A percentile compares a stretch with the other conserved stretches of the same genome.
phyloP scores from a whole-genome alignment of 2,797 vertebrate genomes.

The Malurus leucopterus region DNA sequence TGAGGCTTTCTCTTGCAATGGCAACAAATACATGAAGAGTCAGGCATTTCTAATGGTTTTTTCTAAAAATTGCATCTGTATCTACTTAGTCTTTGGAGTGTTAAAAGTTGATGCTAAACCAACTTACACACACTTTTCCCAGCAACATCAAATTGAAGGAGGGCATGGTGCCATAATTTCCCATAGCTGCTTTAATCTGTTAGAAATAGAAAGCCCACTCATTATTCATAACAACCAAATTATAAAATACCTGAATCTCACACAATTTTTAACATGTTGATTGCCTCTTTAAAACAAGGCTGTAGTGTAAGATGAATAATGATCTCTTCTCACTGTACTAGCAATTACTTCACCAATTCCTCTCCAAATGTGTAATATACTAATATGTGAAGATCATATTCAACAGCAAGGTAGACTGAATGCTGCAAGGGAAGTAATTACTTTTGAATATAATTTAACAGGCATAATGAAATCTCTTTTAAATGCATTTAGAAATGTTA shows the following conservation, averaged over 20 bases:
- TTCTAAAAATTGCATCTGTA: slow-evolving; percentile 12
- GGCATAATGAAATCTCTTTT: slow-evolving; percentile 12
- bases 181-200: neutral
- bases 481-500: slow-evolving; percentile 4
- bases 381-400: slow-evolving; percentile 15
- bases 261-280: neutral
- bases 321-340: neutral
- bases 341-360: neutral
- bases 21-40: neutral
- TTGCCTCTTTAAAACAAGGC: neutral
- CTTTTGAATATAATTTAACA: slow-evolving; percentile 13
- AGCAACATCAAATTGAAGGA: neutral
- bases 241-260: neutral
- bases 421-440: slow-evolving; percentile 40
- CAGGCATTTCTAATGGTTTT: neutral
- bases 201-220: neutral
- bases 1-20: neutral
- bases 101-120: neutral
- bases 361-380: slow-evolving; percentile 7
- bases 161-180: slow-evolving; percentile 11
- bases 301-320: neutral
- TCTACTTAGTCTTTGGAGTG: neutral
- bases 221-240: neutral
- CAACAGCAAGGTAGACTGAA: neutral
- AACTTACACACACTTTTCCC: slow-evolving; percentile 8